Percentiles rank a stretch among this genome's conserved stretches.
Conservation (phyloP, 92 coral and sea anemone genomes). For the Epizoanthus fatuus region DNA sequence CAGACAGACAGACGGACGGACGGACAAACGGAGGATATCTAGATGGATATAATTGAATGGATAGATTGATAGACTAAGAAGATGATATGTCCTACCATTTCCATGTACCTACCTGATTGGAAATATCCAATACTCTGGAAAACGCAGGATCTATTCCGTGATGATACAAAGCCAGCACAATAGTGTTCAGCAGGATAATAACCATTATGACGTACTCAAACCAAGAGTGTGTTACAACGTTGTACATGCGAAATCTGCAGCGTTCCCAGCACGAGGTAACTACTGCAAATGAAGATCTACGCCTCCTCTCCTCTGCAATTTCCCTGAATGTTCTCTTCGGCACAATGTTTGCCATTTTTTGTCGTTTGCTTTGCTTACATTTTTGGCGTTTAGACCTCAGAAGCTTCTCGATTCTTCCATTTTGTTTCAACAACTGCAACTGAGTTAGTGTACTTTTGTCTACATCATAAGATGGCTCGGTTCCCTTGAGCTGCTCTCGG, state of each 20-base stretch:
- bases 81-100: not conserved
- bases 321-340: constrained; percentile 50
- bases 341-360: not conserved
- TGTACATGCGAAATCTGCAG: constrained; percentile 2
- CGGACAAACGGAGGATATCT: too few relatives aligned
- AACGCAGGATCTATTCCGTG: constrained; percentile 49
- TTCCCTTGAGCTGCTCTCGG: constrained; percentile 9
- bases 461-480: constrained; percentile 53
- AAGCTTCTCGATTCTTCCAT: not conserved
- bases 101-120: constrained; percentile 44
- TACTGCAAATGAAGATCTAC: constrained; percentile 5
- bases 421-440: constrained; percentile 31
- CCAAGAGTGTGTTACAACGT: constrained; percentile 20
- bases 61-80: too few relatives aligned
- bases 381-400: constrained; percentile 13
- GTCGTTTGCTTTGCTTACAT: not conserved
- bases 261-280: constrained; percentile 23
- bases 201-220: constrained; percentile 57
- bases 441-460: constrained; percentile 43
- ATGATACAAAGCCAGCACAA: constrained; percentile 55
- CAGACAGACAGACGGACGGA: too few relatives aligned
- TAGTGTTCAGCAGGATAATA: constrained; percentile 55
- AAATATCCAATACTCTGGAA: constrained; percentile 40
- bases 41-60: too few relatives aligned
- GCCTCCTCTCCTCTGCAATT: constrained; percentile 39